Percentiles rank a stretch among this genome's conserved stretches.
Evolutionary conservation across 2,113 vertebrate genomes (phyloP).

Genomic region (Psittacula cyanocephala): DNA sequence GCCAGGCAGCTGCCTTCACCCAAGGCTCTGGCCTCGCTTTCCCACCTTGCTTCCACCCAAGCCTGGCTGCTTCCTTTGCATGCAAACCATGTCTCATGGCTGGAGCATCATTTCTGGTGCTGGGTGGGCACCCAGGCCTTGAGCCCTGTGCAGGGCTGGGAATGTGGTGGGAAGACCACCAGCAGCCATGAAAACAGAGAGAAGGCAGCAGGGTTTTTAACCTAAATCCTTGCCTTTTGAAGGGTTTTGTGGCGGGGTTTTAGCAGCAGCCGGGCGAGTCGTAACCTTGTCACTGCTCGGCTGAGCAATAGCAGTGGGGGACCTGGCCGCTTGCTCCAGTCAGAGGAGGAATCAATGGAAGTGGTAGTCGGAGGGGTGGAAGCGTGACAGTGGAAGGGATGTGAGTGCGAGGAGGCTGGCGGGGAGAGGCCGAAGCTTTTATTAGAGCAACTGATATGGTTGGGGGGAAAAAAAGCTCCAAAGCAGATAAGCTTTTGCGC

Average conservation of each 20-base stretch:
- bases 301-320: neutral
- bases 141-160: neutral
- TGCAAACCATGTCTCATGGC: accelerated
- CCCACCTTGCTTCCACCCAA: neutral
- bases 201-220: neutral
- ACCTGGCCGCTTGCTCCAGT: neutral
- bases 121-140: neutral
- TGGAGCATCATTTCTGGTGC: neutral
- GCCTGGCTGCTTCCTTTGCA: neutral
- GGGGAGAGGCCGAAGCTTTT: neutral
- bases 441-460: neutral
- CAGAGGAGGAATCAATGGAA: accelerated
- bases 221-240: accelerated
- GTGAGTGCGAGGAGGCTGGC: neutral
- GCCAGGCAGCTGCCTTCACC: neutral
- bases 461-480: conserved; percentile 25
- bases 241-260: accelerated
- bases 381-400: neutral
- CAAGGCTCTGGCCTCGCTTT: accelerated
- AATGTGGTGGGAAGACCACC: neutral
- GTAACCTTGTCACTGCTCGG: neutral
- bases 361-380: neutral
- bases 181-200: neutral
- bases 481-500: conserved; percentile 58
- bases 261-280: neutral